phyloP scores from a whole-genome alignment of 1,140 invertebrate species.

The Drosophila lowei region DNA sequence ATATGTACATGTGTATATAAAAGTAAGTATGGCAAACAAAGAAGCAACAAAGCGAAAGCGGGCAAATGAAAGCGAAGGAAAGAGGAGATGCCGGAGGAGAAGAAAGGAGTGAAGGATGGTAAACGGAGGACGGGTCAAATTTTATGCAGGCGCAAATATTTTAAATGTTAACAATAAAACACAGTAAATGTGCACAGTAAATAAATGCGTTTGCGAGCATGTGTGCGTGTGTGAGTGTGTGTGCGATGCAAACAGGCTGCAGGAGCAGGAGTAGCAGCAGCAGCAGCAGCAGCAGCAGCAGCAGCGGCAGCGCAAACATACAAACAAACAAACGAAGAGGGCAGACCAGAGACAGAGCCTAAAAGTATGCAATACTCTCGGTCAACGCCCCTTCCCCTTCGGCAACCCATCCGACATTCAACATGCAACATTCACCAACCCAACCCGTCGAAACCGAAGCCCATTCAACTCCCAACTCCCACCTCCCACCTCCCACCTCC shows the following conservation, averaged over 20 bases:
- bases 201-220: constrained; percentile 53
- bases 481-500: constrained; percentile 1
- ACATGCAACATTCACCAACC: too few species aligned
- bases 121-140: constrained; percentile 34
- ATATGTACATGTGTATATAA: constrained; percentile 45
- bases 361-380: constrained; percentile 71
- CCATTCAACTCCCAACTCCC: neutral
- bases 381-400: neutral
- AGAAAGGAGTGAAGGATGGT: constrained; percentile 8
- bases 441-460: too few species aligned
- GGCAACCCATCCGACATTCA: too few species aligned
- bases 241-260: constrained; percentile 31
- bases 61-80: constrained; percentile 19
- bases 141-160: constrained; percentile 75
- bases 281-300: constrained; percentile 20
- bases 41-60: constrained; percentile 21
- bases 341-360: constrained; percentile 37
- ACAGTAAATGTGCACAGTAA: constrained; percentile 58
- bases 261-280: too few species aligned
- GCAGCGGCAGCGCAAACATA: constrained; percentile 28
- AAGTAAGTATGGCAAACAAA: constrained; percentile 20
- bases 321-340: constrained; percentile 16
- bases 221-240: constrained; percentile 9
- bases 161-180: constrained; percentile 79
- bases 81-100: neutral